phyloP scores from a whole-genome alignment of 2,888 invertebrate genomes.

The Clivina fossor region DNA sequence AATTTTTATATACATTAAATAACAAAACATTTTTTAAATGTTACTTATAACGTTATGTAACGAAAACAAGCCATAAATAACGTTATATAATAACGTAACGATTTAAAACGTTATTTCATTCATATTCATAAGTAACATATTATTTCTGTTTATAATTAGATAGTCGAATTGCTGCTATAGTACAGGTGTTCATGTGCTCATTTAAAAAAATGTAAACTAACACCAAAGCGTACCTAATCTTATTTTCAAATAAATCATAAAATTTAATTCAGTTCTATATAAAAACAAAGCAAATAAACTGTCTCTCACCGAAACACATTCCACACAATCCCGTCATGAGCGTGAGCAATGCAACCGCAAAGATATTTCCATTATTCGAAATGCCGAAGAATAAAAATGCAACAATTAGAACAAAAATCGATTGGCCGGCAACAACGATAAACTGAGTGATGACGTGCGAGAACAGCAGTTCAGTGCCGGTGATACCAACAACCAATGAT shows the following conservation, averaged over 20 bases:
- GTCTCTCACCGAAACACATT: slow-evolving; percentile 81
- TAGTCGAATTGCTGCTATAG: background rate
- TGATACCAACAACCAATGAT: slow-evolving; percentile 80
- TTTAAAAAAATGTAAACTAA: no score
- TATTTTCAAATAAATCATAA: no score
- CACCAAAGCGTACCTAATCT: no score
- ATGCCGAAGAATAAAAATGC: slow-evolving; percentile 77
- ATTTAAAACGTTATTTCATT: no score
- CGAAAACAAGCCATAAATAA: no score
- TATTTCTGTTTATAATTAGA: background rate
- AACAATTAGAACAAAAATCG: slow-evolving; percentile 74
- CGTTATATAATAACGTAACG: no score
- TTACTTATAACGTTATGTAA: no score
- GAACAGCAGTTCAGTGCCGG: slow-evolving; percentile 80
- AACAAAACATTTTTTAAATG: background rate
- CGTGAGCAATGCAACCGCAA: slow-evolving; percentile 73
- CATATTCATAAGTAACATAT: background rate
- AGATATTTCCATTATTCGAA: slow-evolving; percentile 73
- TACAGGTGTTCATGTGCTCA: no score
- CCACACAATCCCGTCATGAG: slow-evolving; percentile 86
- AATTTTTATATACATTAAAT: background rate
- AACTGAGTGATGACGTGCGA: slow-evolving; percentile 88
- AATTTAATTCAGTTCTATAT: no score
- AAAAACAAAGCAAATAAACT: background rate
- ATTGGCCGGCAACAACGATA: slow-evolving; percentile 82